Conservation (phyloP, 2,888 invertebrate genomes). For the Dendrolimus houi region DNA sequence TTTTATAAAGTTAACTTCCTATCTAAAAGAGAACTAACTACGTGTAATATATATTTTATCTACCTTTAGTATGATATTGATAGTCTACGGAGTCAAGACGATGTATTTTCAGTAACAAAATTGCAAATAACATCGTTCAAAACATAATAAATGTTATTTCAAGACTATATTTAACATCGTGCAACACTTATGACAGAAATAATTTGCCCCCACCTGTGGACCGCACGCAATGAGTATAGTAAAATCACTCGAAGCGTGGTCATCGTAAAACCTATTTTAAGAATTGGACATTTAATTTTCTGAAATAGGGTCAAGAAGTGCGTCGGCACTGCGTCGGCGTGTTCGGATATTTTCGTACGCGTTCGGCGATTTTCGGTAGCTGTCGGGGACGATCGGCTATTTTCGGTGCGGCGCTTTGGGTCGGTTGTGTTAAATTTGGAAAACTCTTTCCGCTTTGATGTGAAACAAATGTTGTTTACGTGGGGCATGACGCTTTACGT, state of each 20-base stretch:
- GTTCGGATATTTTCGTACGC: constrained; percentile 52
- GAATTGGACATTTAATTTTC: constrained; percentile 41
- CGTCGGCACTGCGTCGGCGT: constrained; percentile 46
- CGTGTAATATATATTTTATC: no score
- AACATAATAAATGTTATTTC: neutral
- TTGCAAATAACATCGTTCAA: neutral
- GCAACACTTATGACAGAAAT: neutral
- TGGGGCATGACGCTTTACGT: constrained; percentile 11
- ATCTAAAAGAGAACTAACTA: no score
- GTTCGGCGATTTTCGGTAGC: constrained; percentile 49
- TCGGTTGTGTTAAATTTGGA: constrained; percentile 54
- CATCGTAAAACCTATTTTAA: constrained; percentile 32
- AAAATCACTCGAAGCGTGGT: constrained; percentile 9
- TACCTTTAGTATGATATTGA: no score
- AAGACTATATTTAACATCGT: neutral
- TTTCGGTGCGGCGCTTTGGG: constrained; percentile 35
- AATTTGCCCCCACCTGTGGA: neutral
- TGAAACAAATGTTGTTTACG: constrained; percentile 55
- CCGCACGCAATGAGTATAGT: constrained; percentile 5
- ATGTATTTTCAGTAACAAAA: neutral
- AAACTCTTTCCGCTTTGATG: constrained; percentile 53
- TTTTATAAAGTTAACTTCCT: no score
- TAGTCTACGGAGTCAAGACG: neutral
- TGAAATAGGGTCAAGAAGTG: constrained; percentile 71
- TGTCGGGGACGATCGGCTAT: constrained; percentile 48